phyloP scores from a whole-genome alignment of 2,113 vertebrate genomes.

The Muscicapa adusta region DNA sequence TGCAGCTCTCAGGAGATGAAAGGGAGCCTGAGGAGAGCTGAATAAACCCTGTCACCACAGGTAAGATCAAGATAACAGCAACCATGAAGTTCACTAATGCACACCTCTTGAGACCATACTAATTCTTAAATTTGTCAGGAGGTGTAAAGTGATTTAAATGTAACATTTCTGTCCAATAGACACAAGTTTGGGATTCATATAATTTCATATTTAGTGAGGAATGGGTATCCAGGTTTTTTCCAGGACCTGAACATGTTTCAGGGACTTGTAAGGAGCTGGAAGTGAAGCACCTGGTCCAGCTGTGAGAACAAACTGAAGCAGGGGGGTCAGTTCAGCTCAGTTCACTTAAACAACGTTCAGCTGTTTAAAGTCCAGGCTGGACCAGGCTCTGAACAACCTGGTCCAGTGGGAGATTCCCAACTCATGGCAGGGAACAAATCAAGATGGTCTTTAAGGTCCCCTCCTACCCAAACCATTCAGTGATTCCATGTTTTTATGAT shows the following conservation, averaged over 20 bases:
- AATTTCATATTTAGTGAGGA: not conserved
- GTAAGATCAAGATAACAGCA: not conserved
- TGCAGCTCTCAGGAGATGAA: conserved; percentile 35
- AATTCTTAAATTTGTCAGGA: not conserved
- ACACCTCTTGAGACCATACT: not conserved
- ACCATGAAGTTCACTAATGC: not conserved
- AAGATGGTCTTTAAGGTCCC: not conserved
- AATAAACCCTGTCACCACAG: not conserved
- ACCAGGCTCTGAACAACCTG: not conserved
- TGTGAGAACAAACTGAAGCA: not conserved
- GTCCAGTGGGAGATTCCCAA: not conserved
- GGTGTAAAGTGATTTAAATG: not conserved
- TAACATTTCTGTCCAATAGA: not conserved
- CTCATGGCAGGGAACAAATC: not conserved
- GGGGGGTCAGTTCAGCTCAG: no score
- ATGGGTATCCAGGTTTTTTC: not conserved
- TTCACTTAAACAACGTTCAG: not conserved
- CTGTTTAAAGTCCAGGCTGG: not conserved
- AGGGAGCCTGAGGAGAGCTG: conserved; percentile 23
- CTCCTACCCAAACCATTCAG: not conserved
- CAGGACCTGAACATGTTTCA: not conserved
- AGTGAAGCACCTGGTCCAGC: not conserved
- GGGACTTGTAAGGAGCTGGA: not conserved
- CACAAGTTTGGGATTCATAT: not conserved
- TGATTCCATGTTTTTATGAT: not conserved